phyloP scores from a whole-genome alignment of 1,140 invertebrate genomes.

The Saccostrea echinata region DNA sequence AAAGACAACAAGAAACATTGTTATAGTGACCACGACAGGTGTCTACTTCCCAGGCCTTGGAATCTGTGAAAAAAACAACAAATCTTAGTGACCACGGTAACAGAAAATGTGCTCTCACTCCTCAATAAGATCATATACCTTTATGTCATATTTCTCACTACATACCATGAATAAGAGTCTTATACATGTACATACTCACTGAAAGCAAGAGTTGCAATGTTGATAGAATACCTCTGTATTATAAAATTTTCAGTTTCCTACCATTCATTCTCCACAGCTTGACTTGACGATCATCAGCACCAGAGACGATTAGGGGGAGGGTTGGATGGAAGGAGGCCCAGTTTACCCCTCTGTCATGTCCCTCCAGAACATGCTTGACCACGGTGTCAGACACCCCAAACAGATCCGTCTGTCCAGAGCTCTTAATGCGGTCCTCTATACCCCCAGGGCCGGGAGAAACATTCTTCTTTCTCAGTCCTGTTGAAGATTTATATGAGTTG shows the following conservation, averaged over 20 bases:
- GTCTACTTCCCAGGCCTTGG: slow-evolving; percentile 98
- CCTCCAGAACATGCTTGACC: slow-evolving; percentile 98
- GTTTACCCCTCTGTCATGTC: slow-evolving; percentile 92
- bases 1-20: slow-evolving; percentile 98
- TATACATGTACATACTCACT: background rate
- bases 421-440: slow-evolving; percentile 92
- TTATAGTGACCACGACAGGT: slow-evolving; percentile 99
- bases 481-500: slow-evolving; percentile 46
- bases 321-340: slow-evolving; percentile 98
- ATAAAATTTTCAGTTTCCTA: slow-evolving; percentile 79
- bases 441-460: slow-evolving; percentile 95
- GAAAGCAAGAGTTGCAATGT: background rate
- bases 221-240: background rate
- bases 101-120: no score
- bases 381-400: slow-evolving; percentile 98
- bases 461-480: slow-evolving; percentile 96
- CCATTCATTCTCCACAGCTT: slow-evolving; percentile 99
- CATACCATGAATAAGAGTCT: background rate
- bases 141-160: no score
- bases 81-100: no score
- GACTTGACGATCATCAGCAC: slow-evolving; percentile 97
- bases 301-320: slow-evolving; percentile 96
- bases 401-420: slow-evolving; percentile 93
- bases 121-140: no score
- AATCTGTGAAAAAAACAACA: slow-evolving; percentile 70